Evolutionary conservation across 2,113 vertebrate genomes (phyloP), one percentile per base, ranked within the genome.

Genomic region (Hemicordylus capensis): DNA sequence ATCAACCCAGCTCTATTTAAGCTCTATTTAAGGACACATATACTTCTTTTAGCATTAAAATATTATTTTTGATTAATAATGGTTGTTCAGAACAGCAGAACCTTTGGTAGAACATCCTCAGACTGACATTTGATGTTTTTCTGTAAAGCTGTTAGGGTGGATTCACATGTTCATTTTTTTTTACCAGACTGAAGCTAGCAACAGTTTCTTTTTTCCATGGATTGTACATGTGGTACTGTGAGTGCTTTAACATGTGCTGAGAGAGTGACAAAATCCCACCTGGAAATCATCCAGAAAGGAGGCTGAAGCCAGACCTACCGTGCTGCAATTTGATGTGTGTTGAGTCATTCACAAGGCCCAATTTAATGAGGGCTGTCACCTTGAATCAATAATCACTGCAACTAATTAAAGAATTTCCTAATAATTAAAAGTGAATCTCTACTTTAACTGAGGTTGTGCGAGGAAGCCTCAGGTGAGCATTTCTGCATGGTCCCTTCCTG

Each of bases 361-460:
- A 20, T 46, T 85, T 70, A 85, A 61, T 28, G 59, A 85, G 42
- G n/a, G 12, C 54, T 63, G 42, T 79, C 58, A 72, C 58, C 81
- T 83, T 83, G 31, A 61, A 44, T 61, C 56, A 73, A 61, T 51
- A 58, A 58, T 72, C 44, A 31, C 12, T 31, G 42, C 42, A 59
- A 48, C 48, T 37, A 78, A 61, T 37, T n/a, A 61, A 39, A 51
- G 24, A 39, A 19, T 5, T 56, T 66, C n/a, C 26, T 75, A 58
- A 37, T 20, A 79, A 78, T 59, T 82, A 9, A 46, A 42, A 15
- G 58, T 2, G 31, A 26, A 59, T 63, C 28, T 6, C 26, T 58
- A 51, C 59, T 34, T 54, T 73, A 74, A 74, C 6, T n/a, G 42
- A 11, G 28, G 54, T 31, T n/a, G 19, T 9, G 8, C 31, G n/a